Evolutionary conservation across 2,888 invertebrate species (phyloP).

Genomic region (Spisula solida): DNA sequence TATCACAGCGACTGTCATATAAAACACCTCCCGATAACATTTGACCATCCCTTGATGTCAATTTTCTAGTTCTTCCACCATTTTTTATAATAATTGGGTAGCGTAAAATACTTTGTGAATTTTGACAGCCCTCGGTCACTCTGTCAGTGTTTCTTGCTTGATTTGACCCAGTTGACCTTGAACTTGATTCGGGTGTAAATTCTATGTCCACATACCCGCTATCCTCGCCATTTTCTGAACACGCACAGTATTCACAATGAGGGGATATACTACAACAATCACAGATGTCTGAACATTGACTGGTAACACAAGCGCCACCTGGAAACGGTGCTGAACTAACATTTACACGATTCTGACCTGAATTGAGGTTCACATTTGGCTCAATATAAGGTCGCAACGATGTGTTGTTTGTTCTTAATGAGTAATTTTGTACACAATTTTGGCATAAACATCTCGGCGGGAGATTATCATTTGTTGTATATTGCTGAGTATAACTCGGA

Average conservation of each 20-base stretch:
- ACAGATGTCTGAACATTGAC: conserved; percentile 23
- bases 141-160: not conserved
- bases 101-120: not conserved
- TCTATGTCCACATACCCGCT: conserved; percentile 41
- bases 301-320: not conserved
- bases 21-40: conserved; percentile 23
- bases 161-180: not conserved
- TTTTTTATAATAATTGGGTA: conserved; percentile 42
- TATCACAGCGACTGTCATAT: conserved; percentile 22
- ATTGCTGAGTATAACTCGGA: conserved; percentile 32
- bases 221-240: conserved; percentile 22
- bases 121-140: not conserved
- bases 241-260: conserved; percentile 39
- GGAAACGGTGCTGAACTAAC: not conserved
- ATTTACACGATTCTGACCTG: not conserved
- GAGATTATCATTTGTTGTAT: not conserved
- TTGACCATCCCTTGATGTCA: conserved; percentile 18
- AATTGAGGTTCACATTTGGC: not conserved
- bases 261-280: conserved; percentile 47
- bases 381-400: not conserved
- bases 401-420: conserved; percentile 7
- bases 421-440: conserved; percentile 33
- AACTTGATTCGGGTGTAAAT: conserved; percentile 10
- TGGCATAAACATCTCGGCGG: conserved; percentile 29
- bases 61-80: conserved; percentile 21